Evolutionary conservation across 1,140 invertebrate species (phyloP).

Genomic region (Sitodiplosis mosellana): DNA sequence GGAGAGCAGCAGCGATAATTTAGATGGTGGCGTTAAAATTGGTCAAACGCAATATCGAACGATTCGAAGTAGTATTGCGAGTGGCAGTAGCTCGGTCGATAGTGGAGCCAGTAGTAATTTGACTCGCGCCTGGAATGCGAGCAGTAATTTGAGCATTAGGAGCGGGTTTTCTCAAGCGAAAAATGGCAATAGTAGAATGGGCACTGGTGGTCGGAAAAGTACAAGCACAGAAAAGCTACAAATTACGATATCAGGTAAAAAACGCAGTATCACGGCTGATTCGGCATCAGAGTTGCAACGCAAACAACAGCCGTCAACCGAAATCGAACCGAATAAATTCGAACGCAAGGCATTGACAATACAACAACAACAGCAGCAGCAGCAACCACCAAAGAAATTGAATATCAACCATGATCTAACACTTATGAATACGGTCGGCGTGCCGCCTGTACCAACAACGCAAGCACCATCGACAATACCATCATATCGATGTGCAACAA

Average conservation of each 20-base stretch:
- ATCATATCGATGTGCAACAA: background rate
- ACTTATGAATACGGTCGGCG: too few species aligned
- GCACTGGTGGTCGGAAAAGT: too few species aligned
- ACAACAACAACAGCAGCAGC: background rate
- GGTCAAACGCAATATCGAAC: too few species aligned
- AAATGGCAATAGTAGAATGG: background rate
- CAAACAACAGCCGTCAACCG: background rate
- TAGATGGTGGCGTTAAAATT: too few species aligned
- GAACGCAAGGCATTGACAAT: background rate
- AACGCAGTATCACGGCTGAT: slow-evolving; percentile 9
- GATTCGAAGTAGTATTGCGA: too few species aligned
- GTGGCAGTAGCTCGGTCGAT: background rate
- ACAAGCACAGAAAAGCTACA: slow-evolving; percentile 6
- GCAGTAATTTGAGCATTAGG: too few species aligned
- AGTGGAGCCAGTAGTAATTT: background rate
- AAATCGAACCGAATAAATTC: background rate
- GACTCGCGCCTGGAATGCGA: background rate
- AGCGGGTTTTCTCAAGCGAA: background rate
- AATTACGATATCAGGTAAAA: slow-evolving; percentile 22
- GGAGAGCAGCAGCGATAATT: too few species aligned
- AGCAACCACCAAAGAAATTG: background rate
- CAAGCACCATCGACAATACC: background rate
- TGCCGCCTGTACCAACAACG: too few species aligned
- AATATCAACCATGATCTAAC: background rate
- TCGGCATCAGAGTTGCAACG: background rate